Evolutionary conservation across 2,113 vertebrate genomes (phyloP), one percentile per base, ranked within the genome.

Genomic region (Pseudopodoces humilis): DNA sequence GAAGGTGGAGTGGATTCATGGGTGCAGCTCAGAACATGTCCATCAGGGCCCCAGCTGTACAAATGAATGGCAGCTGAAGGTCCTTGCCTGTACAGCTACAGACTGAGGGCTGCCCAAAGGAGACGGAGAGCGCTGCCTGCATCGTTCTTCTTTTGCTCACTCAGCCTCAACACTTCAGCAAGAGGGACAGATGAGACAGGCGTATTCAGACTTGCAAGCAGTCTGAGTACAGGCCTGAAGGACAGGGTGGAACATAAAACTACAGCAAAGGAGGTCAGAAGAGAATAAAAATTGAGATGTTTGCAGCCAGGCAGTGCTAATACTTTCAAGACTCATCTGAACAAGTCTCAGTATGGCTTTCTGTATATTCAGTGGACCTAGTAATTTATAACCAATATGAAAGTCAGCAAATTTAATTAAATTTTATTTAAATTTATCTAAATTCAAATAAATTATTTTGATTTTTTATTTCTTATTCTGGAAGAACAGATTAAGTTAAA

Each of bases 11-110:
- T 49, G 49, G 35, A 67, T 58, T 47, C n/a, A 35, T 19, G 44
- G 37, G 18, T 1, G 0, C 6, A 24, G 8, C 41, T 56, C 24
- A 28, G 15, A 64, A 11, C 7, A 6, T 3, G 17, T 14, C 55
- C 86, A 0, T 10, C 24, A 55, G 56, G 35, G 16, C 6, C 4
- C 11, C 31, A 44, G 19, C 3, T 53, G 28, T 17, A 64, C 15
- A 21, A 68, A 43, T 12, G 7, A 18, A 33, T 3, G 27, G 22
- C 19, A 88, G 28, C 8, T 24, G 63, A 30, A 35, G 46, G 50
- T 50, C 59, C 63, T 52, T 50, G 28, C 7, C 33, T 16, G 1
- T 5, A 7, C 11, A 43, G 20, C 25, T 53, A 3, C 19, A 41
- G 15, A 17, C 17, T 13, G 46, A n/a, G 13, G 28, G 33, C 22